Evolutionary conservation across 2,888 invertebrate species (phyloP).

Genomic region (Ceriagrion tenellum): DNA sequence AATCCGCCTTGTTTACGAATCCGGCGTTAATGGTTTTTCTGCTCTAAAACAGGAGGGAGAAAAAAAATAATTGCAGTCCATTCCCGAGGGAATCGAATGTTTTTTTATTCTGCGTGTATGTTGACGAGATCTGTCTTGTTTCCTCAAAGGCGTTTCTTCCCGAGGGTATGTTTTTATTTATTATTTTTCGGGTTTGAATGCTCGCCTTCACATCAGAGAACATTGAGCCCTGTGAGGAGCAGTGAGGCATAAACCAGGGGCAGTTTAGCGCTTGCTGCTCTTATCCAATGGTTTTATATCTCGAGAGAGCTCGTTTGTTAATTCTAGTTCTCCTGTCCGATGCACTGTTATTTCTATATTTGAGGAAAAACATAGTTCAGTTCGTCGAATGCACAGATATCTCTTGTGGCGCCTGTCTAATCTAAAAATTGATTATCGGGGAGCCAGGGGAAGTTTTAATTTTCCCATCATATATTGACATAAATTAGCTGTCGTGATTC

Average conservation of each 20-base stretch:
- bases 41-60: neutral
- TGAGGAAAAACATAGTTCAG: neutral
- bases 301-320: neutral
- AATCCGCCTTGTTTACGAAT: neutral
- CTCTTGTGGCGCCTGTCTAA: too few relatives aligned
- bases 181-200: neutral
- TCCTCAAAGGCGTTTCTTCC: neutral
- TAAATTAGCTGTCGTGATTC: too few relatives aligned
- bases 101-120: neutral
- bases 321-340: neutral
- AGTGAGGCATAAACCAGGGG: neutral
- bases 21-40: neutral
- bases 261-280: neutral
- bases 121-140: conserved; percentile 17
- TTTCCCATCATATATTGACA: too few relatives aligned
- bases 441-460: too few relatives aligned
- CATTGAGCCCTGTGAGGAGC: neutral
- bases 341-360: neutral
- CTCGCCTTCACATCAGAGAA: neutral
- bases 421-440: too few relatives aligned
- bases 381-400: neutral
- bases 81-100: neutral
- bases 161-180: neutral
- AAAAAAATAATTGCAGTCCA: neutral
- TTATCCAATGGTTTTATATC: neutral